phyloP scores from a whole-genome alignment of 2,888 invertebrate species.

The Drosophila antonietae region DNA sequence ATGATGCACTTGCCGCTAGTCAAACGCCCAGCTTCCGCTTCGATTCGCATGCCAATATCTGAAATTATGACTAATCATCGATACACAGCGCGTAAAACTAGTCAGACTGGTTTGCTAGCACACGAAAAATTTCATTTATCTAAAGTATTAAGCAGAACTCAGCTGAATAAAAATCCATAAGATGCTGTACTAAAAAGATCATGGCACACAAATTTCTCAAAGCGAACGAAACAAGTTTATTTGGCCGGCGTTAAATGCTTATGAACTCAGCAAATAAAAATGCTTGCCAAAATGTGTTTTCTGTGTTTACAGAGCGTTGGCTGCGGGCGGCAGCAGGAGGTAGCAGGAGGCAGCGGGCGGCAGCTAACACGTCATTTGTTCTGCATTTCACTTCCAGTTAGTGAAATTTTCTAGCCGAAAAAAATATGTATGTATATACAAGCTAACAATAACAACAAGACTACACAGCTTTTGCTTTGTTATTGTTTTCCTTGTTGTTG shows the following conservation, averaged over 20 bases:
- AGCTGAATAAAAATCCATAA: conserved; percentile 48
- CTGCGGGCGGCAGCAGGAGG: conserved; percentile 23
- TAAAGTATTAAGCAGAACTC: conserved; percentile 67
- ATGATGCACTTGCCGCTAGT: conserved; percentile 5
- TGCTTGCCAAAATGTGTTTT: conserved; percentile 47
- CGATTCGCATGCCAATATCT: conserved; percentile 49
- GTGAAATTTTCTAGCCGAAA: conserved; percentile 68
- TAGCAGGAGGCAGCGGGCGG: conserved; percentile 15
- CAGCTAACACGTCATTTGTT: conserved; percentile 66
- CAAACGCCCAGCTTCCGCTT: conserved; percentile 58
- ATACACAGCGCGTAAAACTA: conserved; percentile 55
- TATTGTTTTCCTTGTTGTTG: conserved; percentile 1
- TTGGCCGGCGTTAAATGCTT: conserved; percentile 42
- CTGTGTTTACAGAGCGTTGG: conserved; percentile 43
- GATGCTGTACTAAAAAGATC: conserved; percentile 46
- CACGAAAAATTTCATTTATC: conserved; percentile 46
- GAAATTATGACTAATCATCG: conserved; percentile 69
- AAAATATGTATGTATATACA: conserved; percentile 13
- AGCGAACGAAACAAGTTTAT: conserved; percentile 63
- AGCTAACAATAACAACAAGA: conserved; percentile 35
- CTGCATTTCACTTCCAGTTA: conserved; percentile 77
- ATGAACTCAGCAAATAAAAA: conserved; percentile 58
- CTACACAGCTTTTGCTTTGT: conserved; percentile 34
- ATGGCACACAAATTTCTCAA: conserved; percentile 32
- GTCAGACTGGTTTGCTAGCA: conserved; percentile 57